Evolutionary conservation across 1,140 invertebrate genomes (phyloP).

Genomic region (Octopus sinensis): DNA sequence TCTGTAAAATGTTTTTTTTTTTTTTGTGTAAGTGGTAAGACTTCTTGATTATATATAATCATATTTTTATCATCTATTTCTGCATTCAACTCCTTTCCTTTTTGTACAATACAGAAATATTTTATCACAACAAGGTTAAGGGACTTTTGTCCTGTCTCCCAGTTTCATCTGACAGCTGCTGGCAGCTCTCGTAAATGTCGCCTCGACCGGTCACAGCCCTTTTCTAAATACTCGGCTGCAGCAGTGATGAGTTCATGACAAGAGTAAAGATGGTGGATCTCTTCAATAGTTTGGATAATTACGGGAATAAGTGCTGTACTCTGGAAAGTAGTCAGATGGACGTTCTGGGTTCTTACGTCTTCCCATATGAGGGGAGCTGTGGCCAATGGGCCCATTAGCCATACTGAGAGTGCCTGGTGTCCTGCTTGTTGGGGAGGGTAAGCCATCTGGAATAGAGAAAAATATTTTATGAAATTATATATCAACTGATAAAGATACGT

Average conservation of each 20-base stretch:
- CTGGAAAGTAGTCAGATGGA: constrained; percentile 20
- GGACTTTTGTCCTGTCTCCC: too few species aligned
- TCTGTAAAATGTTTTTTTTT: too few species aligned
- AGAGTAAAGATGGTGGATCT: background rate
- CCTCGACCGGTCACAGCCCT: too few species aligned
- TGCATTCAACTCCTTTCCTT: too few species aligned
- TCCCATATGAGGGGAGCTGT: constrained; percentile 51
- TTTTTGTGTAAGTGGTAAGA: too few species aligned
- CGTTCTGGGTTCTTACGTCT: constrained; percentile 36
- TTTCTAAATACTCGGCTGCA: background rate
- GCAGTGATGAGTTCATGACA: background rate
- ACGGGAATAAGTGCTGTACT: constrained; percentile 7
- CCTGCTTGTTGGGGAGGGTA: constrained; percentile 27
- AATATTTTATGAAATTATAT: background rate
- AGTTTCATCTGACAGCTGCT: too few species aligned
- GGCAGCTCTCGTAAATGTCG: too few species aligned
- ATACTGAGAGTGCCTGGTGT: constrained; percentile 23
- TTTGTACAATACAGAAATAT: too few species aligned
- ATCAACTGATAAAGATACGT: too few species aligned
- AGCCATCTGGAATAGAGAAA: constrained; percentile 24
- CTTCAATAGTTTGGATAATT: constrained; percentile 11
- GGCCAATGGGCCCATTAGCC: constrained; percentile 52
- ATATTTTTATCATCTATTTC: too few species aligned
- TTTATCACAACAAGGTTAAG: too few species aligned
- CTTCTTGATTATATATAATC: too few species aligned